A percentile compares a stretch with the other conserved stretches of the same genome.
Conservation (phyloP, 2,888 invertebrate species). For the Tupiocoris notatus region DNA sequence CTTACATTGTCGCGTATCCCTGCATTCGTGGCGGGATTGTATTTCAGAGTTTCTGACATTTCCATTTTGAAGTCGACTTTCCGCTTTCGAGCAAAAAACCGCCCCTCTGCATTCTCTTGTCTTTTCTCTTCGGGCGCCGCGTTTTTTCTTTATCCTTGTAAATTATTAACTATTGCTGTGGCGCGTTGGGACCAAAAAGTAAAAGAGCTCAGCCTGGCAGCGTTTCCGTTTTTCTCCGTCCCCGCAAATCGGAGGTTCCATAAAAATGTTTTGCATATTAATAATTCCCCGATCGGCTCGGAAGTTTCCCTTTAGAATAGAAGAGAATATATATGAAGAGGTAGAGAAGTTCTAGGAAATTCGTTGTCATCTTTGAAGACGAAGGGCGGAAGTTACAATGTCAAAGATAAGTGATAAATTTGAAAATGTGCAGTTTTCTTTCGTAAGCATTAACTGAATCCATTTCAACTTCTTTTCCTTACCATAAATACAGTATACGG, state of each 20-base stretch:
- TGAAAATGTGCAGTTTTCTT: too few species aligned
- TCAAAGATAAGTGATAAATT: too few species aligned
- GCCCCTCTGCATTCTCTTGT: not conserved
- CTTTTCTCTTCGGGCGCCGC: not conserved
- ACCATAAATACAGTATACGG: too few species aligned
- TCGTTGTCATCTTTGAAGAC: too few species aligned
- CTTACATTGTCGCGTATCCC: not conserved
- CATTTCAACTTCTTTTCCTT: too few species aligned
- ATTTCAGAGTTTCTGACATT: constrained; percentile 33
- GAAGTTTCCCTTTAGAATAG: not conserved
- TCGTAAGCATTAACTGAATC: too few species aligned
- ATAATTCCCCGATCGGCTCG: constrained; percentile 23
- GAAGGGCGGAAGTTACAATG: too few species aligned
- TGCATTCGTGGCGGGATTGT: constrained; percentile 9
- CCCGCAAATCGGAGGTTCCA: constrained; percentile 28
- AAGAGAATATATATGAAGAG: not conserved
- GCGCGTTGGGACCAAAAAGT: constrained; percentile 31
- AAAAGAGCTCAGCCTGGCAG: constrained; percentile 16
- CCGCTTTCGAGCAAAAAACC: not conserved
- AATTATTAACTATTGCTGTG: constrained; percentile 33
- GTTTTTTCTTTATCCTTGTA: constrained; percentile 10
- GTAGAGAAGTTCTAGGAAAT: not conserved
- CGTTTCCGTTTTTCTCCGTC: not conserved
- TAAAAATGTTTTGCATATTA: constrained; percentile 34
- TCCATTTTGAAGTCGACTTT: constrained; percentile 26